Evolutionary conservation across 1,140 invertebrate genomes (phyloP).

Genomic region (Conopomorpha cramerella): DNA sequence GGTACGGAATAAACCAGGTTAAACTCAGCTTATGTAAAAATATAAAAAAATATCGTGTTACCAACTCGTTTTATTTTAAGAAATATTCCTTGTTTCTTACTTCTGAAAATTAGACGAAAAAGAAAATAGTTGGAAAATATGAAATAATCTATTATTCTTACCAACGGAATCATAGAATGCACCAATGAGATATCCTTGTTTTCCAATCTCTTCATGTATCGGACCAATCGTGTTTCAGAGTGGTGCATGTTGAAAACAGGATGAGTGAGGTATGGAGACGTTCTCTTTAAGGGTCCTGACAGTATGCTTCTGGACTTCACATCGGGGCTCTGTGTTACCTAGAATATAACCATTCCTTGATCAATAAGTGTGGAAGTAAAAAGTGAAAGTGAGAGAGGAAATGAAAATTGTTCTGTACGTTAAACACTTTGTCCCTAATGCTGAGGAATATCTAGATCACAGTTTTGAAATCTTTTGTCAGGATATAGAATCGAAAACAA

Average conservation of each 20-base stretch:
- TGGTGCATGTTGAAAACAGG: slow-evolving; percentile 96
- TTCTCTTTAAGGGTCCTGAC: slow-evolving; percentile 77
- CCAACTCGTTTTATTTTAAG: slow-evolving; percentile 1
- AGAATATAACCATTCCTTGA: too few relatives aligned
- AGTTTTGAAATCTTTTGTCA: too few relatives aligned
- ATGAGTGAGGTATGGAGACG: slow-evolving; percentile 84
- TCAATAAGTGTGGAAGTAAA: too few relatives aligned
- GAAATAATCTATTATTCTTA: too few relatives aligned
- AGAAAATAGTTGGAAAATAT: not conserved
- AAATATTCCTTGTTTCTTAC: not conserved
- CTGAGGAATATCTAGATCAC: too few relatives aligned
- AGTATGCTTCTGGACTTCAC: slow-evolving; percentile 66
- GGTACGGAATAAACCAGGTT: too few relatives aligned
- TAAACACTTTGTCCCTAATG: too few relatives aligned
- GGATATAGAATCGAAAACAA: too few relatives aligned
- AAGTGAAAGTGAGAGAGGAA: too few relatives aligned
- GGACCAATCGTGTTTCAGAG: slow-evolving; percentile 92
- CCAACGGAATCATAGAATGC: slow-evolving; percentile 98
- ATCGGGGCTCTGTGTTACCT: slow-evolving; percentile 57
- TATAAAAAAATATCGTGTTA: too few relatives aligned
- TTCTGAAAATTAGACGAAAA: not conserved
- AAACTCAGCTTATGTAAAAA: too few relatives aligned
- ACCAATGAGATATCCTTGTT: slow-evolving; percentile 98
- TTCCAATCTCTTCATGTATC: slow-evolving; percentile 98
- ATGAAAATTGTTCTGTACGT: too few relatives aligned